phyloP scores from a whole-genome alignment of 2,888 invertebrate species.

The Apamea crenata region DNA sequence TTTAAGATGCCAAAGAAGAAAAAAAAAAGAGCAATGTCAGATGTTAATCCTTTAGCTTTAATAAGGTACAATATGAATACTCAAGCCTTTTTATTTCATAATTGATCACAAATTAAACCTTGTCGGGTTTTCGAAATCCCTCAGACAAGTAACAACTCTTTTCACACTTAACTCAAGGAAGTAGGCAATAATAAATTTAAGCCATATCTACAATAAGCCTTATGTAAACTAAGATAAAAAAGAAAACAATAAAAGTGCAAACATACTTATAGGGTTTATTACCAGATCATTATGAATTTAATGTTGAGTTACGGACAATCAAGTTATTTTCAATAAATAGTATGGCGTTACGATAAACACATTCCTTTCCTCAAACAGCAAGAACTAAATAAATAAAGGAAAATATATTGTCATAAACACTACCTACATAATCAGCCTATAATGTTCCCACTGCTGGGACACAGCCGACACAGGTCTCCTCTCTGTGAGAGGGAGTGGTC shows the following conservation, averaged over 20 bases:
- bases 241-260: constrained; percentile 7
- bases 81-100: neutral
- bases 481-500: too few relatives aligned
- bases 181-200: constrained; percentile 17
- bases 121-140: neutral
- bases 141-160: constrained; percentile 2
- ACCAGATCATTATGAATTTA: neutral
- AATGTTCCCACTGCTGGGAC: too few relatives aligned
- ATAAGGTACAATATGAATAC: neutral
- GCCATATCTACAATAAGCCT: neutral
- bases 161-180: constrained; percentile 12
- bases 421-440: neutral
- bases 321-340: constrained; percentile 1
- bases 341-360: neutral
- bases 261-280: neutral
- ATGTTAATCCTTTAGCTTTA: neutral
- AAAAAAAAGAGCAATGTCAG: neutral
- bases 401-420: neutral
- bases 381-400: neutral
- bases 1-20: too few relatives aligned
- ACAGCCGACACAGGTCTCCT: too few relatives aligned
- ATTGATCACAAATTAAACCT: neutral
- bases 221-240: neutral
- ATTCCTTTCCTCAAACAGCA: neutral
- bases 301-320: neutral